phyloP scores from a whole-genome alignment of 2,888 invertebrate genomes.

The Ichneumoninae sp. region DNA sequence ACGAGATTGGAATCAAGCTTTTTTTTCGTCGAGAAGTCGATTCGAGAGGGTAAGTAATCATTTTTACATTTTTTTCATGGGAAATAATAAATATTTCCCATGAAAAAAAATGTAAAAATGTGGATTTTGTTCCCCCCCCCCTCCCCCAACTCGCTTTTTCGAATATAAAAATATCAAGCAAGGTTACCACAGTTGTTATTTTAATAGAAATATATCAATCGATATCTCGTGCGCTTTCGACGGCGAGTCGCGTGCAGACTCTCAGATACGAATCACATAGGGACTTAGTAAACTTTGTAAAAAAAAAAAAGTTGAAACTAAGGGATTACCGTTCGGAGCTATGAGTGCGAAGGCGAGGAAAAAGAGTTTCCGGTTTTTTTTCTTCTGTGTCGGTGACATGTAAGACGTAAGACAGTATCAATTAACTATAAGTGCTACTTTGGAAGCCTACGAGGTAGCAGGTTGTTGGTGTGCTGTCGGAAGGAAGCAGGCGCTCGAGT shows the following conservation, averaged over 20 bases:
- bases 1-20: conserved; percentile 40
- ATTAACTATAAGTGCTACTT: conserved; percentile 52
- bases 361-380: conserved; percentile 16
- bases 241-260: not conserved
- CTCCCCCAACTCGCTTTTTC: not conserved
- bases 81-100: not conserved
- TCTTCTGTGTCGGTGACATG: conserved; percentile 12
- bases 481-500: conserved; percentile 21
- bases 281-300: not conserved
- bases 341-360: not conserved
- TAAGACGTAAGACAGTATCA: conserved; percentile 47
- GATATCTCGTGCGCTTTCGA: not conserved
- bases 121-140: not conserved
- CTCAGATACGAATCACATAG: not conserved
- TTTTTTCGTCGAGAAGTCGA: conserved; percentile 1
- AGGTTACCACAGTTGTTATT: not conserved
- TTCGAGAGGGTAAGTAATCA: not conserved
- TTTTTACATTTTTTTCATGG: too few species aligned
- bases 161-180: not conserved
- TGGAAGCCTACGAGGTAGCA: conserved; percentile 25
- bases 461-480: conserved; percentile 48
- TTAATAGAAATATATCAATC: not conserved
- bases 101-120: not conserved
- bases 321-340: not conserved
- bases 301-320: not conserved